These are phyloP conservation scores for Ptychobarbus kaznakovi DNA, from an alignment of 2,797 vertebrate genomes.

Conservation along the genomic window DNA sequence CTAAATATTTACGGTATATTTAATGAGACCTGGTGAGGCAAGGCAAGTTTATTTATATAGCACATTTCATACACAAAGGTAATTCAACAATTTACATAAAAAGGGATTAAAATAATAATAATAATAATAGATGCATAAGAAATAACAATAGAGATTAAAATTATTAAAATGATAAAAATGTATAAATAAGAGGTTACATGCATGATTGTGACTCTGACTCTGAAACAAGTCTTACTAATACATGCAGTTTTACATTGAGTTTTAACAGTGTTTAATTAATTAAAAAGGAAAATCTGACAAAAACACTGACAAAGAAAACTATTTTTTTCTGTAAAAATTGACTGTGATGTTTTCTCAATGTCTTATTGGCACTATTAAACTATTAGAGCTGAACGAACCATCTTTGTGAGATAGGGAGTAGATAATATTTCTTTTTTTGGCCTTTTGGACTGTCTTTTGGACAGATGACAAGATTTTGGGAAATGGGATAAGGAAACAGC, in stretches of 20 bases:
- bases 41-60: not conserved
- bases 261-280: not conserved
- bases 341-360: not conserved
- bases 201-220: not conserved
- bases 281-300: not conserved
- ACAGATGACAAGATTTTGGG: not conserved
- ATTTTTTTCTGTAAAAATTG: no score
- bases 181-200: not conserved
- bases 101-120: not conserved
- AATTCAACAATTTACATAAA: not conserved
- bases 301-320: not conserved
- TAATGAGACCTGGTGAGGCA: not conserved
- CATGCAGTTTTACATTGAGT: not conserved
- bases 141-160: not conserved
- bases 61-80: not conserved
- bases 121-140: not conserved
- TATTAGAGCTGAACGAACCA: not conserved
- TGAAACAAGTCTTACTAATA: not conserved
- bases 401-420: not conserved
- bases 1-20: no score
- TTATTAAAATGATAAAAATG: not conserved
- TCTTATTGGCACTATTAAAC: not conserved
- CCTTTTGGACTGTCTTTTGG: not conserved
- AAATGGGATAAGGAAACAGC: constrained; percentile 1
- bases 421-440: constrained; percentile 4